Conservation (phyloP, 2,888 invertebrate species). For the Ectobius pallidus region DNA sequence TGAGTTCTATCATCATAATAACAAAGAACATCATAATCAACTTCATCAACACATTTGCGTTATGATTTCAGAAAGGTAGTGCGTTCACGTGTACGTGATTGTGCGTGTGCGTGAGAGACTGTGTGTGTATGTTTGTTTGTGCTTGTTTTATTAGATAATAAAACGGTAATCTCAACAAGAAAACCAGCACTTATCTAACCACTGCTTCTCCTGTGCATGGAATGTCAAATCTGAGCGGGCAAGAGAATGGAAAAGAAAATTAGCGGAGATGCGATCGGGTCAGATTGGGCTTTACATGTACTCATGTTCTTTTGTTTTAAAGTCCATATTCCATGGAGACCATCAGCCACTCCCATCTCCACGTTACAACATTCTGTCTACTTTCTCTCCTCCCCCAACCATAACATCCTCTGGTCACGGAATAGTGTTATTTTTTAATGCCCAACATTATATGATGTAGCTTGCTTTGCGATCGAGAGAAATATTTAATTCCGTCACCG, state of each 20-base stretch:
- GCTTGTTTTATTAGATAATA: too few species aligned
- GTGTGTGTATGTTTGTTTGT: too few species aligned
- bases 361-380: background rate
- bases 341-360: constrained; percentile 32
- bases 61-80: too few species aligned
- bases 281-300: background rate
- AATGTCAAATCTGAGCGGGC: too few species aligned
- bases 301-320: constrained; percentile 24
- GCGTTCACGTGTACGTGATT: too few species aligned
- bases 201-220: too few species aligned
- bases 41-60: too few species aligned
- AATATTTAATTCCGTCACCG: constrained; percentile 4
- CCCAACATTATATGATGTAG: background rate
- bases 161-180: too few species aligned
- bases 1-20: too few species aligned
- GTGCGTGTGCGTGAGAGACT: too few species aligned
- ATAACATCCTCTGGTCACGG: constrained; percentile 39
- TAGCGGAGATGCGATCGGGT: background rate
- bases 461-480: constrained; percentile 3
- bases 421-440: constrained; percentile 20
- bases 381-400: constrained; percentile 26
- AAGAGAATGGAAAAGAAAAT: background rate
- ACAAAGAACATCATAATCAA: too few species aligned
- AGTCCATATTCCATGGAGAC: constrained; percentile 15
- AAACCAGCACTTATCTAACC: too few species aligned